These are phyloP conservation scores for Echinops telfairi DNA, from an alignment of 2,113 vertebrate genomes.

Conservation along the genomic window DNA sequence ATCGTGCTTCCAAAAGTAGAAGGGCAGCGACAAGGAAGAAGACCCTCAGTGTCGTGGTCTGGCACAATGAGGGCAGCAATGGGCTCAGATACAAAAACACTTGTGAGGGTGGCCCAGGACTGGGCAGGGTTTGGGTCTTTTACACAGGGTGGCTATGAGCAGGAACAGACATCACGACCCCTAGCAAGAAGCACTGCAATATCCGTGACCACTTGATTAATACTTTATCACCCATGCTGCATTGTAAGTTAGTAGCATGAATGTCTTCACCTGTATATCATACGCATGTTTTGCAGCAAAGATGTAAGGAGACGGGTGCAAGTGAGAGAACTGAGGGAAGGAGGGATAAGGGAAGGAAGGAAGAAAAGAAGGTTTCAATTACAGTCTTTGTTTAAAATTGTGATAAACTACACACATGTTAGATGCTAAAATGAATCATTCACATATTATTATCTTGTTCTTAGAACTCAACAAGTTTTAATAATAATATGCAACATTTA, in stretches of 20 bases:
- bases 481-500: not conserved
- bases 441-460: not conserved
- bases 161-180: no score
- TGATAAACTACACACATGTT: not conserved
- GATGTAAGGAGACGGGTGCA: not conserved
- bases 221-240: not conserved
- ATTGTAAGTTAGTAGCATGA: not conserved
- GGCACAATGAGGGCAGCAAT: no score
- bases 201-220: not conserved
- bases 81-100: no score
- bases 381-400: not conserved
- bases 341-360: no score
- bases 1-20: no score
- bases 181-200: not conserved
- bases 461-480: not conserved
- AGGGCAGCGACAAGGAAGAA: no score
- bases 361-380: not conserved
- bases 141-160: no score
- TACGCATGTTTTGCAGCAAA: not conserved
- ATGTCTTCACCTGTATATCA: not conserved
- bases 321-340: no score
- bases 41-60: no score
- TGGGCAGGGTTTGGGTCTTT: no score
- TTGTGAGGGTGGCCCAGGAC: no score
- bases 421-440: not conserved